These are phyloP conservation scores for Coptodon bakossiorum DNA, from an alignment of 2,113 vertebrate genomes.

Conservation along the genomic window DNA sequence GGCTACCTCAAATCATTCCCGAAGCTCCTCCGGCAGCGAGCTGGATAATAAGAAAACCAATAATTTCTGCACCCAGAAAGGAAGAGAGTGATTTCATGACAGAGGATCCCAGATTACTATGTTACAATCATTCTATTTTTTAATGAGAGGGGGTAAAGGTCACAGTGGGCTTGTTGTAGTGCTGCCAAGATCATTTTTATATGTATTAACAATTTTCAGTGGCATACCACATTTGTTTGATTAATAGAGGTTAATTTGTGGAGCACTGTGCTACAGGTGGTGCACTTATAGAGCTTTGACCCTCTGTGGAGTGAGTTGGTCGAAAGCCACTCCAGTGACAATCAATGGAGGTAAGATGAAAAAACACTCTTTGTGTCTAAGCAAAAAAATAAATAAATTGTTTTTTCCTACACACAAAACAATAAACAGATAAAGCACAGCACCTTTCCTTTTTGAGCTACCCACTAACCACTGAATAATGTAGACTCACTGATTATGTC, in stretches of 20 bases:
- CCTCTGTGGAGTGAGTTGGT: background rate
- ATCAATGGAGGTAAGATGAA: background rate
- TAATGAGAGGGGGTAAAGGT: background rate
- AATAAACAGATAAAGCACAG: background rate
- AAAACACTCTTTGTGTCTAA: background rate
- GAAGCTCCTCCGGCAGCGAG: background rate
- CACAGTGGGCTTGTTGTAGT: background rate
- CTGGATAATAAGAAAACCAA: background rate
- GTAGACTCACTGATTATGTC: conserved; percentile 88
- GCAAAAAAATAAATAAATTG: no score
- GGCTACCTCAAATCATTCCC: background rate
- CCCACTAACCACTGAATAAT: background rate
- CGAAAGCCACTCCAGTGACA: background rate
- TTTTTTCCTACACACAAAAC: background rate
- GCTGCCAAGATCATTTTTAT: background rate
- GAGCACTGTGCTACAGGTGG: background rate
- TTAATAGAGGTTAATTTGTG: background rate
- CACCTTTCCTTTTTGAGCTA: background rate
- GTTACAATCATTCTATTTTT: background rate
- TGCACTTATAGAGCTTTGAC: background rate
- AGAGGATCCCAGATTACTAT: background rate
- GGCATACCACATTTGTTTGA: background rate
- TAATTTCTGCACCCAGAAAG: background rate
- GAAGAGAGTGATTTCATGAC: background rate
- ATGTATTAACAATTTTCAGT: background rate